Evolutionary conservation across 2,888 invertebrate species (phyloP), one percentile per base, ranked within the genome.

Genomic region (Oligia fasciuncula): DNA sequence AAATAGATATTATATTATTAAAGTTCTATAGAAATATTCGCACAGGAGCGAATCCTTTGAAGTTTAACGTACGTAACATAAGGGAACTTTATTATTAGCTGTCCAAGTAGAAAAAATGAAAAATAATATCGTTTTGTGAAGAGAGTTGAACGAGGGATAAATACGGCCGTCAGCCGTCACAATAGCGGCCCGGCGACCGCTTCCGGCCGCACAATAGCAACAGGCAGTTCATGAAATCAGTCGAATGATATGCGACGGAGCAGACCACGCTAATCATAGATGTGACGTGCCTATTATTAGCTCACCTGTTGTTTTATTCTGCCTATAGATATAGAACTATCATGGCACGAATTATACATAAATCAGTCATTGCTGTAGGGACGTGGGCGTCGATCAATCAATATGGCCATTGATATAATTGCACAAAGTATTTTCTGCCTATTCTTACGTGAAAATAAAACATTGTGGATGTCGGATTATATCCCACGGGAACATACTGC

Each of bases 211-310:
- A 88, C 87, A 88, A 89, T 85, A 88, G 91, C 91, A 92, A 91
- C 91, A 92, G 92, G 92, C 91, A 83, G 91, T 88, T 89, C 88
- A 91, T 91, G 90, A 89, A 88, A 90, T 90, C 87, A 81, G 85
- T 73, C 85, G 79, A 82, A 80, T 87, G 75, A 79, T 76, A 85
- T 62, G 73, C 65, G 78, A 70, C 65, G 54, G 66, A 57, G 49
- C 62, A 62, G 35, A 70, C 60, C 67, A 57, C 49, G 71, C 85
- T 83, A 73, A 85, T 87, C 79, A 79, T 83, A 82, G 76, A 73
- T 71, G 4, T 75, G 72, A 73, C 76, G 46, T 17, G 51, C 14
- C 63, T 71, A 51, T 73, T 66, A 71, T 73, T 78, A 66, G n/a
- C 40, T 60, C 57, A 62, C 23, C n/a, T 75, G 60, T 40, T 40